Evolutionary conservation across 2,113 vertebrate genomes (phyloP), one percentile per base, ranked within the genome.

Genomic region (Myotis davidii): DNA sequence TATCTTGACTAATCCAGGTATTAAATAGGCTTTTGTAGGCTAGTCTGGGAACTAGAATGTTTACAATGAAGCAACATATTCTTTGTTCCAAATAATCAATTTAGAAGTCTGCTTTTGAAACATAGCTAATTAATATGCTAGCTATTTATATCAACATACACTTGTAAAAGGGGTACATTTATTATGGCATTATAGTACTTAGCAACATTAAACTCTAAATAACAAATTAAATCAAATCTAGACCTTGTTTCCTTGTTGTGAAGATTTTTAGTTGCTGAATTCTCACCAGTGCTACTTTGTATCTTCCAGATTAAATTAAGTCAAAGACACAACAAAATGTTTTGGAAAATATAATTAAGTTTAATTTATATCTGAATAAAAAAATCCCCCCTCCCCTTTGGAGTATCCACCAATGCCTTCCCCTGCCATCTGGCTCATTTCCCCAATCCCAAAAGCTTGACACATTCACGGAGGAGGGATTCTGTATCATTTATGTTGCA

Each of bases 291-390:
- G 0, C 48, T 70, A 73, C 11, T 83, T 94, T 45, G 34, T 56
- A 70, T 84, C 59, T 90, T 82, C 50, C 61, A 48, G 34, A 76
- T 61, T 89, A 45, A 83, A 82, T 88, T 77, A 94, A 86, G 61
- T 90, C 14, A 72, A 86, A 86, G 50, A 4, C 8, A 32, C 17
- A 64, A 77, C 34, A 91, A 93, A 64, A 67, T 74, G 81, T 34
- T 93, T 93, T 91, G 32, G 13, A 79, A 92, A 81, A 81, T 81
- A 52, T 29, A 52, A 56, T 93, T 84, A 48, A 32, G 1, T 64
- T 79, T 91, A 50, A 67, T 48, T 78, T 81, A n/a, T 76, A 20
- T 23, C 50, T 92, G 34, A 52, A 90, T 34, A n/a, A 95, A 82
- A 91, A 45, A 4, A 13, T n/a, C 45, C 20, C 54, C 20, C 18